Conservation (phyloP, 2,797 vertebrate genomes). For the Carduelis carduelis region DNA sequence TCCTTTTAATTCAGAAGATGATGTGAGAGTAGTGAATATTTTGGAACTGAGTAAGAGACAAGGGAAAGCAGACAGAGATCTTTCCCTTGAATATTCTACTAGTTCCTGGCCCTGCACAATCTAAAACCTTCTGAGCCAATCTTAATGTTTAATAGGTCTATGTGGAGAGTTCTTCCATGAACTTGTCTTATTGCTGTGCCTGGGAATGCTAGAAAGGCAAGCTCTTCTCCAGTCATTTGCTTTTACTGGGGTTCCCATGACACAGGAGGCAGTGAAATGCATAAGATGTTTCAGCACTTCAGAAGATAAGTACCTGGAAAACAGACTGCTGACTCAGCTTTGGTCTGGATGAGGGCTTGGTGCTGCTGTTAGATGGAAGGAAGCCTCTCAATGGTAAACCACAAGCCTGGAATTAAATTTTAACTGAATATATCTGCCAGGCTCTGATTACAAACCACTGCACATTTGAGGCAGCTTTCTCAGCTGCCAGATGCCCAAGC, state of each 20-base stretch:
- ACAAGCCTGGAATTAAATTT: neutral
- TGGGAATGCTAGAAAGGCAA: neutral
- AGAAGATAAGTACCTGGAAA: constrained; percentile 48
- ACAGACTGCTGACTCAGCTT: constrained; percentile 25
- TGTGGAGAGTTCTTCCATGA: neutral
- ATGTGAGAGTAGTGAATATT: neutral
- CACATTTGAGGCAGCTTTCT: neutral
- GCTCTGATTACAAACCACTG: neutral
- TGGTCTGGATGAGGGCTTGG: neutral
- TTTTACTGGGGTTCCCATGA: constrained; percentile 10
- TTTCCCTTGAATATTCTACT: neutral
- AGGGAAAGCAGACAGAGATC: neutral
- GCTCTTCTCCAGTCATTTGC: neutral
- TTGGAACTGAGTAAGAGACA: neutral
- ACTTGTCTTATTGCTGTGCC: neutral
- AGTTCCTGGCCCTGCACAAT: neutral
- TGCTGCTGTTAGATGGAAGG: neutral
- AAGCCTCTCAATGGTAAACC: neutral
- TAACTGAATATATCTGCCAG: neutral
- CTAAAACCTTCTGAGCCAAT: neutral
- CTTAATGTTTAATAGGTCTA: neutral
- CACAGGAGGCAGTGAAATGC: neutral
- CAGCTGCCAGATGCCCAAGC: neutral
- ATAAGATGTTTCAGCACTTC: constrained; percentile 1
- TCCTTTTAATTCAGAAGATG: neutral